A percentile compares a stretch with the other conserved stretches of the same genome.
Conservation (phyloP, 1,140 invertebrate genomes). For the Branchinecta lindahli region DNA sequence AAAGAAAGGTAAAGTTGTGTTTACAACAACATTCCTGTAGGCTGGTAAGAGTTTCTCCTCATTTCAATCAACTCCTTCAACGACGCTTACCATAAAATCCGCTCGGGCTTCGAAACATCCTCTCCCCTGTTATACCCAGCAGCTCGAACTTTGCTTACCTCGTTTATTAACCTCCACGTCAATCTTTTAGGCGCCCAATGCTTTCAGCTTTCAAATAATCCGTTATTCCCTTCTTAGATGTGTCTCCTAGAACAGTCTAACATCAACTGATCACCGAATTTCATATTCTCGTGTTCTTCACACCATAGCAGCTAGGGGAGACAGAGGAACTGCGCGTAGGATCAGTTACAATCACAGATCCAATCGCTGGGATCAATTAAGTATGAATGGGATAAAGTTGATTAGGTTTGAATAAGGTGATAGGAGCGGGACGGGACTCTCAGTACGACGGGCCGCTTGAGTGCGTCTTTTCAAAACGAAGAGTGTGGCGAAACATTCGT, state of each 20-base stretch:
- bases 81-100: too few relatives aligned
- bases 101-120: too few relatives aligned
- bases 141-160: too few relatives aligned
- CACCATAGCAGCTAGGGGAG: not conserved
- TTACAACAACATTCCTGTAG: too few relatives aligned
- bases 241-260: not conserved
- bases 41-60: too few relatives aligned
- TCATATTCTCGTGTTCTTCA: not conserved
- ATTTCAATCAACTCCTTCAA: too few relatives aligned
- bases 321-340: not conserved
- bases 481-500: not conserved
- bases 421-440: not conserved
- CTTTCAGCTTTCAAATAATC: too few relatives aligned
- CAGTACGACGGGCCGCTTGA: not conserved
- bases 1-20: too few relatives aligned
- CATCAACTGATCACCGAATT: not conserved
- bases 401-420: constrained; percentile 10
- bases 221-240: not conserved
- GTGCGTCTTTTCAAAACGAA: not conserved
- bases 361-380: constrained; percentile 6
- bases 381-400: constrained; percentile 2
- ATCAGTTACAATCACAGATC: constrained; percentile 8
- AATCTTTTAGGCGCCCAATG: too few relatives aligned
- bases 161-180: too few relatives aligned
- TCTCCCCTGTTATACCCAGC: too few relatives aligned